Evolutionary conservation across 2,797 vertebrate genomes (phyloP).

Genomic region (Tragopan temminckii): DNA sequence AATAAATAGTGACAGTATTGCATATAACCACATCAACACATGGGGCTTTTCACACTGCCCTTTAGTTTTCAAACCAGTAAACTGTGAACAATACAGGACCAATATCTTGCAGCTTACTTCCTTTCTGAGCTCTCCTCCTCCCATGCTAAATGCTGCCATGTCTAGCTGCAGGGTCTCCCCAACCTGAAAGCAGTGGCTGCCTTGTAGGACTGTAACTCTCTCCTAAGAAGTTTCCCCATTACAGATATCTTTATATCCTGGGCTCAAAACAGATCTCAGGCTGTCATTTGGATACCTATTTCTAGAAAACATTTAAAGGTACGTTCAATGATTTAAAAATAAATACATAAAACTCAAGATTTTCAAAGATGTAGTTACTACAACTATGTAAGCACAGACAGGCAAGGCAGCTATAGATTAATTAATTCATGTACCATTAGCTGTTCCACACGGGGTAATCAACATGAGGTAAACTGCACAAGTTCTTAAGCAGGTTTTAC

Average conservation of each 20-base stretch:
- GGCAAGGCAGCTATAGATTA: conserved; percentile 34
- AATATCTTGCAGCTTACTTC: background rate
- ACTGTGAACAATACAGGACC: background rate
- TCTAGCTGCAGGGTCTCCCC: background rate
- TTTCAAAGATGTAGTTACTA: background rate
- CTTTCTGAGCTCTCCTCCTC: background rate
- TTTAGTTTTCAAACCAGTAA: background rate
- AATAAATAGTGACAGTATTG: background rate
- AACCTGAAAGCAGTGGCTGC: background rate
- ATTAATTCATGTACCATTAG: conserved; percentile 45
- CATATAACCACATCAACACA: background rate
- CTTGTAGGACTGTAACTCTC: background rate
- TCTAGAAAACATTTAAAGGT: background rate
- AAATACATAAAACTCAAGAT: background rate
- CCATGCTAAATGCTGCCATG: background rate
- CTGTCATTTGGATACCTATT: background rate
- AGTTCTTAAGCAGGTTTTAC: conserved; percentile 58
- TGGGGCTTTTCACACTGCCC: background rate
- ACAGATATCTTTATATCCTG: background rate
- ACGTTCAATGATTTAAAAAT: background rate
- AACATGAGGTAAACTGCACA: conserved; percentile 65
- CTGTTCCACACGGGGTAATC: conserved; percentile 47
- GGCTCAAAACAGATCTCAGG: background rate
- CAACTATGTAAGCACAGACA: conserved; percentile 7
- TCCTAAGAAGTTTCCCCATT: background rate